A percentile compares a stretch with the other conserved stretches of the same genome.
phyloP scores from a whole-genome alignment of 1,140 invertebrate genomes.

The Lucilia cuprina region DNA sequence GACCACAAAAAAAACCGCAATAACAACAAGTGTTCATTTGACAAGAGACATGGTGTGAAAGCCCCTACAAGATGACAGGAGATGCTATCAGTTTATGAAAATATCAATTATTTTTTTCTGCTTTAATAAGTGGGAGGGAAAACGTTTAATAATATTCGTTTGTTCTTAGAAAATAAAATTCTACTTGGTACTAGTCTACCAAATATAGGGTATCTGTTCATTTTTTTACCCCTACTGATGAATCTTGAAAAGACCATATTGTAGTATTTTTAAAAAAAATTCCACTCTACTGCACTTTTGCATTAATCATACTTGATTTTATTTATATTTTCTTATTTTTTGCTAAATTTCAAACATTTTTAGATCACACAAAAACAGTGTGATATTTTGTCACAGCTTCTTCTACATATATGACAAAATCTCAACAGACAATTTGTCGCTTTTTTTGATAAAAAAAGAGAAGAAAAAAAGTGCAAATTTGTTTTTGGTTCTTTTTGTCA shows the following conservation, averaged over 20 bases:
- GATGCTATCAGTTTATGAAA: neutral
- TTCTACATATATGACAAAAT: neutral
- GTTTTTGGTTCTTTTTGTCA: neutral
- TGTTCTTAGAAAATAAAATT: neutral
- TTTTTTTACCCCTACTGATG: too few species aligned
- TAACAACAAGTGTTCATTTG: constrained; percentile 1
- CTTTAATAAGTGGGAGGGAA: too few species aligned
- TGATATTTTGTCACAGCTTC: neutral
- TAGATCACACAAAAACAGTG: neutral
- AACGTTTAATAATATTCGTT: neutral
- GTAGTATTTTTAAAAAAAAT: neutral
- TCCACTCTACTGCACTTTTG: neutral
- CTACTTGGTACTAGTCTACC: too few species aligned
- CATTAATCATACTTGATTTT: neutral
- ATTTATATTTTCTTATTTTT: neutral
- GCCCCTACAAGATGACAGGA: too few species aligned
- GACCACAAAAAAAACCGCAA: neutral
- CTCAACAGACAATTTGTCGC: neutral
- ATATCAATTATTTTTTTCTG: neutral
- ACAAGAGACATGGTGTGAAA: neutral
- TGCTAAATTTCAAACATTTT: neutral
- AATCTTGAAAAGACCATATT: neutral
- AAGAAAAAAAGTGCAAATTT: neutral
- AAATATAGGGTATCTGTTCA: too few species aligned
- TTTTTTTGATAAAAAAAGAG: neutral